Evolutionary conservation across 2,888 invertebrate genomes (phyloP).

Genomic region (Alviniconcha strummeri): DNA sequence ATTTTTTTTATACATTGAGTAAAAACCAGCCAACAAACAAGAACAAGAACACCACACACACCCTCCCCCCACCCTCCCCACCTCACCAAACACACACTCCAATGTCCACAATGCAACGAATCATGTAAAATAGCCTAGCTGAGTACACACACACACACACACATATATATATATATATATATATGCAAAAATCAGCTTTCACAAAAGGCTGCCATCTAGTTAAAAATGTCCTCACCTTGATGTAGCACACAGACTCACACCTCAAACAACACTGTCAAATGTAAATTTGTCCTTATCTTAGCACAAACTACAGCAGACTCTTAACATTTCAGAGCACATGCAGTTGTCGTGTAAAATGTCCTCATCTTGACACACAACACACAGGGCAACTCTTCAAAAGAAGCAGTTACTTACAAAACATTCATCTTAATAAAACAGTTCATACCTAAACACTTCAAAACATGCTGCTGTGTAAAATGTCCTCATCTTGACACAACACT

Average conservation of each 20-base stretch:
- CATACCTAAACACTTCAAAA: neutral
- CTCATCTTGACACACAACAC: conserved; percentile 8
- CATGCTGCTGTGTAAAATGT: conserved; percentile 24
- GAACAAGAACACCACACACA: too few species aligned
- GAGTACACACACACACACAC: conserved; percentile 2
- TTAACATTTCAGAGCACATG: too few species aligned
- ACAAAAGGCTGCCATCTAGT: too few species aligned
- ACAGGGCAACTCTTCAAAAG: neutral
- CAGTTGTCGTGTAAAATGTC: conserved; percentile 9
- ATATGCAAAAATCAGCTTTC: too few species aligned
- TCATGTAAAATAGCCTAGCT: neutral
- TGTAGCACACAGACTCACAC: neutral
- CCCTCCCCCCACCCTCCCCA: too few species aligned
- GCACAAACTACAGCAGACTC: too few species aligned
- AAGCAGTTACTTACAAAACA: neutral
- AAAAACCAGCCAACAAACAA: too few species aligned
- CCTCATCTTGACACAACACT: conserved; percentile 27
- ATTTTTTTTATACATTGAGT: too few species aligned
- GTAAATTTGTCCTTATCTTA: neutral
- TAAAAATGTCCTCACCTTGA: conserved; percentile 27
- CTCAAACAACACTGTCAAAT: neutral
- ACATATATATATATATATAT: neutral
- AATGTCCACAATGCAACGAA: neutral
- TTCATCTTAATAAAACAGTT: neutral
- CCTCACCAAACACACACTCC: neutral